Evolutionary conservation across 1,140 invertebrate species (phyloP), one percentile per base, ranked within the genome.

Genomic region (Medauroidea extradentata): DNA sequence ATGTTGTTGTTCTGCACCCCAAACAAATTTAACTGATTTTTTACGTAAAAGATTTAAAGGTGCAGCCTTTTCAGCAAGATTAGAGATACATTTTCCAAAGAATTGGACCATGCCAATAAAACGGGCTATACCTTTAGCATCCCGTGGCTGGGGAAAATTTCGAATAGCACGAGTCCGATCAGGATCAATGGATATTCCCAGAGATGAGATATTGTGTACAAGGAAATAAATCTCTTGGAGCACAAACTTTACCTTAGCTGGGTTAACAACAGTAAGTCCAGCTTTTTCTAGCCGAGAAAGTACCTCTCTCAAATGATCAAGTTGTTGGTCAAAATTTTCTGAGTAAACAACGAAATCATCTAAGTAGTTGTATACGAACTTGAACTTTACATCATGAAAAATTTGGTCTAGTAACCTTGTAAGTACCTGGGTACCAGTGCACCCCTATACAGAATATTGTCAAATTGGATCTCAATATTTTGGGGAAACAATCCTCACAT

Each of bases 11-110:
- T 64, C 62, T 18, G 58, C 44, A 18, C n/a, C 54, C 74, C 70
- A 76, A 1, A 23, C 48, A 67, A 73, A 74, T 1, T 49, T n/a
- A 7, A 49, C 23, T 25, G 9, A 8, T 49, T 49, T 21, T 63
- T 68, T n/a, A 11, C 1, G 64, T 7, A 78, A 44, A 1, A 52
- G 51, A 18, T 62, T 68, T 8, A 77, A 51, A 9, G 75, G 75
- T 21, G 64, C 57, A 23, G 74, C 65, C 3, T 73, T 50, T 2
- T 63, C 55, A 0, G 77, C 65, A 61, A 79, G 81, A 14, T 49
- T 21, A 11, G 46, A 16, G 23, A 49, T 49, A 21, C 21, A 49
- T 25, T 49, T 49, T 14, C 8, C 13, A 49, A 9, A 49, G 25
- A 49, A 49, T 24, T 16, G 21, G 4, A 49, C n/a, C 29, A 34